These are phyloP conservation scores for Columbina picui DNA, from an alignment of 2,113 vertebrate species.

Conservation along the genomic window DNA sequence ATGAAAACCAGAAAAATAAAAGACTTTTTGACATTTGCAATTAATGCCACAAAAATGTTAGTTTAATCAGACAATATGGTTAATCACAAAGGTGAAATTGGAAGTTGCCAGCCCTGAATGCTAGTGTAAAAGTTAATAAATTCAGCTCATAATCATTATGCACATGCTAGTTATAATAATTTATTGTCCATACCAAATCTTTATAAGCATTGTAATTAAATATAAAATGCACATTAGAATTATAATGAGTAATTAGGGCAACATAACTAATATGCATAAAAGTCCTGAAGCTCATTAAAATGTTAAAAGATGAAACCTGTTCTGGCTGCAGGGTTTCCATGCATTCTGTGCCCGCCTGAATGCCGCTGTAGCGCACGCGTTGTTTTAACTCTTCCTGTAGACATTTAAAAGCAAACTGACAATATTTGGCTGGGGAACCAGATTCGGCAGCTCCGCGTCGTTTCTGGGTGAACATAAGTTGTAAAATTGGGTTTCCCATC, in stretches of 20 bases:
- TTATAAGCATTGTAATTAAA: slow-evolving; percentile 88
- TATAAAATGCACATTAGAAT: slow-evolving; percentile 85
- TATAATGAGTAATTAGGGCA: slow-evolving; percentile 83
- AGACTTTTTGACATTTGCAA: slow-evolving; percentile 62
- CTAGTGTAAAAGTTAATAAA: slow-evolving; percentile 82
- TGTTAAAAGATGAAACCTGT: slow-evolving; percentile 71
- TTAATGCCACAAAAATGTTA: slow-evolving; percentile 75
- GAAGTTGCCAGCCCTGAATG: slow-evolving; percentile 74
- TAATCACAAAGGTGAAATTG: slow-evolving; percentile 79
- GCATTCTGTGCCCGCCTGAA: neutral
- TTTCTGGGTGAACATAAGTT: neutral
- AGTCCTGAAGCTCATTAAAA: slow-evolving; percentile 82
- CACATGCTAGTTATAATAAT: slow-evolving; percentile 83
- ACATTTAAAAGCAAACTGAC: neutral
- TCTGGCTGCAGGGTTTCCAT: neutral
- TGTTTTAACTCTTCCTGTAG: neutral
- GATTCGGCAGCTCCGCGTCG: neutral
- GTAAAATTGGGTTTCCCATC: neutral
- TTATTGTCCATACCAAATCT: slow-evolving; percentile 83
- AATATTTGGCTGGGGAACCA: neutral
- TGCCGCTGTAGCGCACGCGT: neutral
- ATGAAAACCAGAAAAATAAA: slow-evolving; percentile 35
- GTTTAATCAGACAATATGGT: slow-evolving; percentile 76
- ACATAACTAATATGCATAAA: slow-evolving; percentile 79
- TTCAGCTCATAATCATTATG: slow-evolving; percentile 77